Conservation (phyloP, 2,888 invertebrate genomes). For the Ashinkailepas kermadecensis region DNA sequence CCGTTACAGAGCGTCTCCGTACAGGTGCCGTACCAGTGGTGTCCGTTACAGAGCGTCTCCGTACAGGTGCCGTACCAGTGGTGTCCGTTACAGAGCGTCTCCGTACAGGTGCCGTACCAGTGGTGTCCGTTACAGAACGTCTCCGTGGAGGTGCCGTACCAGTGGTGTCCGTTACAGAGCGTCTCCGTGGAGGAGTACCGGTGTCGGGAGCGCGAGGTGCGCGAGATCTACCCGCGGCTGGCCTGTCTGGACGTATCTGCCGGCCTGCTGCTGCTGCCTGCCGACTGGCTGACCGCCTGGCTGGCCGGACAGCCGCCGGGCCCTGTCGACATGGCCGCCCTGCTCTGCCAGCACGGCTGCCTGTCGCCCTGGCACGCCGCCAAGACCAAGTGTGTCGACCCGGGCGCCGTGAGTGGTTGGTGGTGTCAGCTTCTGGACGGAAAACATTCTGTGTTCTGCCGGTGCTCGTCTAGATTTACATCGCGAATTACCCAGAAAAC, state of each 20-base stretch:
- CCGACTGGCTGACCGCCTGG: conserved; percentile 18
- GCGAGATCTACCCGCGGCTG: conserved; percentile 8
- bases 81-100: too few relatives aligned
- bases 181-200: conserved; percentile 10
- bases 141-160: background rate
- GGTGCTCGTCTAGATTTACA: too few relatives aligned
- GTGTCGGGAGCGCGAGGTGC: background rate
- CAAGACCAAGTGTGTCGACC: conserved; percentile 45
- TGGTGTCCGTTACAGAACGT: too few relatives aligned
- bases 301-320: conserved; percentile 7
- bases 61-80: too few relatives aligned
- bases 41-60: too few relatives aligned
- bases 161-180: background rate
- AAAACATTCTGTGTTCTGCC: too few relatives aligned
- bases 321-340: conserved; percentile 45
- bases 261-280: conserved; percentile 12
- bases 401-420: conserved; percentile 38
- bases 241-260: background rate
- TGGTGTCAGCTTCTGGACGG: too few relatives aligned
- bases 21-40: too few relatives aligned
- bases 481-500: too few relatives aligned
- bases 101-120: too few relatives aligned
- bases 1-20: too few relatives aligned
- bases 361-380: conserved; percentile 46
- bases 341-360: conserved; percentile 47